Evolutionary conservation across 2,113 vertebrate genomes (phyloP).

Genomic region (Ariopsis seemanni): DNA sequence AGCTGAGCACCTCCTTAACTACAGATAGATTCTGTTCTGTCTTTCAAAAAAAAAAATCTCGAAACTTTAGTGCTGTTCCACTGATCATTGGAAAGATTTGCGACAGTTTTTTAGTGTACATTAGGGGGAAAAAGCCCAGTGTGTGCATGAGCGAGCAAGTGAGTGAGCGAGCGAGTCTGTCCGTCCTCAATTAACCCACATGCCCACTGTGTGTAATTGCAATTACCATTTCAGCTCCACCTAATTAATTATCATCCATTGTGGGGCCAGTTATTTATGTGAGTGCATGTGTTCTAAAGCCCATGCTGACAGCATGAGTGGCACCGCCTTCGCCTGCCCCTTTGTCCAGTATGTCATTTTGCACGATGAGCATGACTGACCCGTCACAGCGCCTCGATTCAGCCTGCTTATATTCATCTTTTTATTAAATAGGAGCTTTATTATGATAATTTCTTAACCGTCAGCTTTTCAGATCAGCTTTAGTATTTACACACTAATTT

Average conservation of each 20-base stretch:
- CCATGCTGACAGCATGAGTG: slow-evolving; percentile 15
- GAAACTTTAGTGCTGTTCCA: not conserved
- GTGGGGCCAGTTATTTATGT: not conserved
- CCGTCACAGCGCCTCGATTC: not conserved
- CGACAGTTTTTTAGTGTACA: not conserved
- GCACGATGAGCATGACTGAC: slow-evolving; percentile 13
- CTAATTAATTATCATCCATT: slow-evolving; percentile 18
- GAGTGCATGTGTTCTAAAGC: not conserved
- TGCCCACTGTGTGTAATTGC: slow-evolving; percentile 20
- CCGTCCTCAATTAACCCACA: slow-evolving; percentile 27
- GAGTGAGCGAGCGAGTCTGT: slow-evolving; percentile 21
- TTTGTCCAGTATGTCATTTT: not conserved
- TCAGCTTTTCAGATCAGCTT: not conserved
- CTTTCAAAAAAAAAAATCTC: not conserved
- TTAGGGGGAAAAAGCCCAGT: not conserved
- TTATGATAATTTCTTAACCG: not conserved
- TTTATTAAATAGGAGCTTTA: slow-evolving; percentile 1
- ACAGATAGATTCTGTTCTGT: not conserved
- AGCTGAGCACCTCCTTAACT: not conserved
- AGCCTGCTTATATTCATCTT: not conserved
- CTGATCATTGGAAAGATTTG: not conserved
- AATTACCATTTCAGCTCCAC: slow-evolving; percentile 9
- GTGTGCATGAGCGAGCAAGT: not conserved
- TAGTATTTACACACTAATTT: not conserved
- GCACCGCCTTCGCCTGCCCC: not conserved